Conservation (phyloP, 2,797 vertebrate species). For the Neosilurus mollespiculum region DNA sequence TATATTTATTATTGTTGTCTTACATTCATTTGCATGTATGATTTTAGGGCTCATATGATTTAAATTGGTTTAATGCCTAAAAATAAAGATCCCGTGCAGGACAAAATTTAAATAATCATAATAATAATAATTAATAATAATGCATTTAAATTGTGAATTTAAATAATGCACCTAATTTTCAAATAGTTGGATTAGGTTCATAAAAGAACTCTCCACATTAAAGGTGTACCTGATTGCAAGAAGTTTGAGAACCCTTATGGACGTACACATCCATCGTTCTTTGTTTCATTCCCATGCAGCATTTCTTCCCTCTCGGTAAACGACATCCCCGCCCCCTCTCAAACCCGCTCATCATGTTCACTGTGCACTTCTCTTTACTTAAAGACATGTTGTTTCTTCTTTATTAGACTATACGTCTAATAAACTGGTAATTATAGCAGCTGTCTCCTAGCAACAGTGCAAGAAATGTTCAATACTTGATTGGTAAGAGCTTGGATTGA, state of each 20-base stretch:
- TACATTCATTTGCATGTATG: neutral
- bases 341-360: conserved; percentile 50
- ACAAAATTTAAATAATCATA: too few species aligned
- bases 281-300: conserved; percentile 11
- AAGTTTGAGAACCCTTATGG: neutral
- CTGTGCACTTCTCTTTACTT: conserved; percentile 57
- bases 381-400: conserved; percentile 69
- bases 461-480: conserved; percentile 73
- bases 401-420: conserved; percentile 66
- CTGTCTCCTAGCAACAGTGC: conserved; percentile 80
- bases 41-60: neutral
- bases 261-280: neutral
- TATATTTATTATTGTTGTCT: neutral
- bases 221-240: neutral
- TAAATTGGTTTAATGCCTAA: neutral
- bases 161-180: neutral
- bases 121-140: too few species aligned
- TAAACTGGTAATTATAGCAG: conserved; percentile 71
- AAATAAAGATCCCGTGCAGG: neutral
- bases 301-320: conserved; percentile 8
- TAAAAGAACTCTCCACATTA: neutral
- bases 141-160: neutral
- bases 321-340: conserved; percentile 6
- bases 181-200: neutral
- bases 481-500: conserved; percentile 64